Evolutionary conservation across 2,797 vertebrate genomes (phyloP).

Genomic region (Sebastes matsubarae): DNA sequence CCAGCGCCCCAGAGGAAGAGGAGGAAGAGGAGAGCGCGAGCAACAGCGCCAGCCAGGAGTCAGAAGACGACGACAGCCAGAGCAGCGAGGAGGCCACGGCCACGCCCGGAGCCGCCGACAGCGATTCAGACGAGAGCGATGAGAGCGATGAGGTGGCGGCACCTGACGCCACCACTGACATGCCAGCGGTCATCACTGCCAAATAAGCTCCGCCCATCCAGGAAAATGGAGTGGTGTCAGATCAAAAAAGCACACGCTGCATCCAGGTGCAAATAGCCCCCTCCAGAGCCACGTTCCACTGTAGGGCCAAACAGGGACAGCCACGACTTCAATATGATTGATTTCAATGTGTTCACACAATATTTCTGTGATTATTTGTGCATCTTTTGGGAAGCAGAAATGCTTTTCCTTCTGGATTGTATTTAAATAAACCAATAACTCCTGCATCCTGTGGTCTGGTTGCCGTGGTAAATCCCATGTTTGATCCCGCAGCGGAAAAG

Average conservation of each 20-base stretch:
- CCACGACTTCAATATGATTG: slow-evolving; percentile 1
- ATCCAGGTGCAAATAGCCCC: slow-evolving; percentile 30
- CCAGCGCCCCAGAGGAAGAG: slow-evolving; percentile 61
- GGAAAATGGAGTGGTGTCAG: slow-evolving; percentile 11
- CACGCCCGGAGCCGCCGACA: slow-evolving; percentile 73
- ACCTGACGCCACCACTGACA: slow-evolving; percentile 42
- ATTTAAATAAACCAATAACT: slow-evolving; percentile 36
- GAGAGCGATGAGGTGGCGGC: slow-evolving; percentile 70
- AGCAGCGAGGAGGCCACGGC: slow-evolving; percentile 82
- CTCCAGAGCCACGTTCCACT: slow-evolving; percentile 18
- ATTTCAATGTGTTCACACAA: slow-evolving; percentile 6
- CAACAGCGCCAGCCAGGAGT: slow-evolving; percentile 65
- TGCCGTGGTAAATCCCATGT: slow-evolving; percentile 10
- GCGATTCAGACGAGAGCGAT: slow-evolving; percentile 74
- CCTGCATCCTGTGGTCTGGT: slow-evolving; percentile 22
- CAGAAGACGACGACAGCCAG: slow-evolving; percentile 65
- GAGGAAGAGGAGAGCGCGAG: slow-evolving; percentile 56
- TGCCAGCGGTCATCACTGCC: slow-evolving; percentile 71
- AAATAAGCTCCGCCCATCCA: slow-evolving; percentile 67
- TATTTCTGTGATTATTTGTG: slow-evolving; percentile 31
- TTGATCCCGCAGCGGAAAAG: slow-evolving; percentile 23
- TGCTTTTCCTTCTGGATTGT: slow-evolving; percentile 22
- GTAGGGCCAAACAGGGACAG: slow-evolving; percentile 44
- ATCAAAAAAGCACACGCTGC: slow-evolving; percentile 33
- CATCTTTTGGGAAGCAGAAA: slow-evolving; percentile 8